Evolutionary conservation across 1,140 invertebrate genomes (phyloP).

Genomic region (Diorhabda carinulata): DNA sequence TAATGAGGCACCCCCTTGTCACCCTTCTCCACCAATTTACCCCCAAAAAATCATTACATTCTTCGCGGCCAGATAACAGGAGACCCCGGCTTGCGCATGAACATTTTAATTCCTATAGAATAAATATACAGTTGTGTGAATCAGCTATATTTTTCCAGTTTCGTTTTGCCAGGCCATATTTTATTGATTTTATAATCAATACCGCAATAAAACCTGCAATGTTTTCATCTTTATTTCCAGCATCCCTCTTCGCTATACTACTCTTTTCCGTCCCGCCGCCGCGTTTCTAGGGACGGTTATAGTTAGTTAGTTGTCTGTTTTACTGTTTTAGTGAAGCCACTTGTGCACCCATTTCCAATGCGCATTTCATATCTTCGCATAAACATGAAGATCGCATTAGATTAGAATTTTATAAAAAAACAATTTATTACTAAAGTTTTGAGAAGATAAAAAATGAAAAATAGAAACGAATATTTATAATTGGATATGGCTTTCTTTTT

Average conservation of each 20-base stretch:
- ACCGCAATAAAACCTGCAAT: slow-evolving; percentile 51
- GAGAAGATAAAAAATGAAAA: no score
- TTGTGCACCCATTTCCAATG: not conserved
- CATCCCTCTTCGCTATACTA: slow-evolving; percentile 33
- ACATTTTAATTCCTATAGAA: slow-evolving; percentile 47
- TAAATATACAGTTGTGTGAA: slow-evolving; percentile 43
- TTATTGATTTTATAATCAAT: slow-evolving; percentile 52
- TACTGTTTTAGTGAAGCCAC: not conserved
- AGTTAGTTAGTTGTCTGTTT: slow-evolving; percentile 2
- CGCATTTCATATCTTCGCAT: no score
- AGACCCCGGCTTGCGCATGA: slow-evolving; percentile 43
- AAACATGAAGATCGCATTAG: no score
- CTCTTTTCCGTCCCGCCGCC: slow-evolving; percentile 6
- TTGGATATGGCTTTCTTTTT: no score
- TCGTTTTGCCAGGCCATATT: slow-evolving; percentile 47
- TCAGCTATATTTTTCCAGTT: slow-evolving; percentile 47
- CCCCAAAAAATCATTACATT: slow-evolving; percentile 48
- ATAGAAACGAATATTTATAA: no score
- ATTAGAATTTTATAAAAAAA: no score
- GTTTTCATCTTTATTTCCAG: slow-evolving; percentile 50
- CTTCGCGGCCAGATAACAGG: slow-evolving; percentile 38
- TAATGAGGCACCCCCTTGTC: slow-evolving; percentile 37
- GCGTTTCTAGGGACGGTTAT: slow-evolving; percentile 10
- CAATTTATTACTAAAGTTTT: no score
- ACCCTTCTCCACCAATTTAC: slow-evolving; percentile 31